Evolutionary conservation across 2,113 vertebrate species (phyloP).

Genomic region (Pongo abelii): DNA sequence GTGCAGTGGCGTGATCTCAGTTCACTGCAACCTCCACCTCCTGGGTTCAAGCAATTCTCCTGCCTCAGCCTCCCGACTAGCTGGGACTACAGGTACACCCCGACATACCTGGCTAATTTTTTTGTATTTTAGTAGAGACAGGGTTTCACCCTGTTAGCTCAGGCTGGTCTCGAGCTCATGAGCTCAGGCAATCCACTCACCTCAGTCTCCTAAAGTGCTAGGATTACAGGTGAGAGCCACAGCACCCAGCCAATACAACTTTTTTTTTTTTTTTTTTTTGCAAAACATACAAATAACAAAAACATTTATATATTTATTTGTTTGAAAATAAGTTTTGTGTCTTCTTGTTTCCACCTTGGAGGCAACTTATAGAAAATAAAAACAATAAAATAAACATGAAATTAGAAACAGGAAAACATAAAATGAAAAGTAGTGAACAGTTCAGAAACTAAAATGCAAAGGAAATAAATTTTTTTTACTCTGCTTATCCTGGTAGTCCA

Average conservation of each 20-base stretch:
- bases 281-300: neutral
- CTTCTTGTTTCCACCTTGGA: neutral
- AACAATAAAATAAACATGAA: neutral
- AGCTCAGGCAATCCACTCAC: too few species aligned
- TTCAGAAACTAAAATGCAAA: neutral
- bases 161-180: too few species aligned
- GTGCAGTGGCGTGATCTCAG: too few species aligned
- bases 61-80: too few species aligned
- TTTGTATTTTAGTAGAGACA: too few species aligned
- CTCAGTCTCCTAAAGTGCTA: too few species aligned
- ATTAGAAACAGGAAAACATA: neutral
- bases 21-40: too few species aligned
- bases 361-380: neutral
- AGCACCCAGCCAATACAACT: neutral
- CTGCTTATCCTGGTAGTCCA: neutral
- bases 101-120: accelerated
- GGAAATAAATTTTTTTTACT: neutral
- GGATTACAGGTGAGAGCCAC: too few species aligned
- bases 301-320: neutral
- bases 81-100: too few species aligned
- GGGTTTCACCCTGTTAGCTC: too few species aligned
- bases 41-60: too few species aligned
- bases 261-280: neutral
- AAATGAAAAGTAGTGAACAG: neutral
- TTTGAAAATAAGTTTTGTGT: neutral